Evolutionary conservation across 1,140 invertebrate genomes (phyloP).

Genomic region (Chelonus insularis): DNA sequence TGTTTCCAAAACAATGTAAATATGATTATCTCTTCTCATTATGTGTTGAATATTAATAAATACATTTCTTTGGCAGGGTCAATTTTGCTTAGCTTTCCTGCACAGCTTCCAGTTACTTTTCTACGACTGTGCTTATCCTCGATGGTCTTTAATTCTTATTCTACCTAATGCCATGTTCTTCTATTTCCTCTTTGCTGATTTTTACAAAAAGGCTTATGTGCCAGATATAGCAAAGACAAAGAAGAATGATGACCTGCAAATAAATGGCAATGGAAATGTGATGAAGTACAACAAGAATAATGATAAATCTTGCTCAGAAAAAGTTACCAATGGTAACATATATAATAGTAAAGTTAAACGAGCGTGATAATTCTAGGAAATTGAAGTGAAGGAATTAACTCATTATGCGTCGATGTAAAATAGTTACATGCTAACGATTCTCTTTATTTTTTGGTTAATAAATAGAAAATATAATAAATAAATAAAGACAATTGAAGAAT

Average conservation of each 20-base stretch:
- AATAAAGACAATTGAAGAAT: too few relatives aligned
- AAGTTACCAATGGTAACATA: conserved; percentile 28
- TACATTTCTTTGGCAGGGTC: too few relatives aligned
- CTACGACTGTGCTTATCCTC: conserved; percentile 84
- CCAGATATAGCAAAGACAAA: conserved; percentile 11
- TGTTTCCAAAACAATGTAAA: too few relatives aligned
- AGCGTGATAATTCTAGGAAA: conserved; percentile 7
- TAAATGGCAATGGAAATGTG: conserved; percentile 6
- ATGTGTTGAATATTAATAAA: too few relatives aligned
- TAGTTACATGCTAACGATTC: too few relatives aligned
- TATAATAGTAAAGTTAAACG: conserved; percentile 28
- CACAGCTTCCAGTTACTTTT: conserved; percentile 81
- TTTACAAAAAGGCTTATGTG: conserved; percentile 75
- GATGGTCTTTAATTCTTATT: conserved; percentile 71
- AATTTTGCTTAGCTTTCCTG: conserved; percentile 76
- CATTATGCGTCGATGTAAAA: background rate
- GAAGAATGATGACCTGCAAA: conserved; percentile 12
- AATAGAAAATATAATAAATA: too few relatives aligned
- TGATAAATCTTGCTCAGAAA: background rate
- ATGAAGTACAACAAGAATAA: conserved; percentile 26
- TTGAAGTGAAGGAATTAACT: background rate
- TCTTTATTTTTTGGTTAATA: too few relatives aligned
- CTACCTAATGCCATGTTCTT: conserved; percentile 81
- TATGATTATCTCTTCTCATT: too few relatives aligned
- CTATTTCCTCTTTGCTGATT: conserved; percentile 78